phyloP scores from a whole-genome alignment of 2,888 invertebrate species.

The Nemoura dubitans region DNA sequence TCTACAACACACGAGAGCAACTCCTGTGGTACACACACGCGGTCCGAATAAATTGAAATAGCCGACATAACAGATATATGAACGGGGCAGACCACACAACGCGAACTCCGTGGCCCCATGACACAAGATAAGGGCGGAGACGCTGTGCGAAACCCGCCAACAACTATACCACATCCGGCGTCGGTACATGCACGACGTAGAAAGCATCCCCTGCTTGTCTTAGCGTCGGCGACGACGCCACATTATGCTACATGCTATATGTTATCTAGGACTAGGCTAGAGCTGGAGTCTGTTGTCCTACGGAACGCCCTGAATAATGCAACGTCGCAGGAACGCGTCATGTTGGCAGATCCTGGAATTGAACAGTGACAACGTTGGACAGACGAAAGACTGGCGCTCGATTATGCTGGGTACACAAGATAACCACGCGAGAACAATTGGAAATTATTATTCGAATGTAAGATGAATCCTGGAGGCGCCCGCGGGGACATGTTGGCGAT shows the following conservation, averaged over 20 bases:
- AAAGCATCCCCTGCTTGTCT: neutral
- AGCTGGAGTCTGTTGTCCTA: neutral
- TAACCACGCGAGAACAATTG: conserved; percentile 25
- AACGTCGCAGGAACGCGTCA: neutral
- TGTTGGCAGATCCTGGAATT: neutral
- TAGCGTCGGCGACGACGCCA: neutral
- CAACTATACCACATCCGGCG: conserved; percentile 24
- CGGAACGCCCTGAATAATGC: conserved; percentile 17
- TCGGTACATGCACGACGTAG: neutral
- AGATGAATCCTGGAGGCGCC: conserved; percentile 4
- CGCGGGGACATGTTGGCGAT: conserved; percentile 14
- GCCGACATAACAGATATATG: neutral
- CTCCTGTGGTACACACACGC: neutral
- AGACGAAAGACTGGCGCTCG: neutral
- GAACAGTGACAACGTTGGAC: neutral
- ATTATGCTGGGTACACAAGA: conserved; percentile 37
- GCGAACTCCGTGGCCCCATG: neutral
- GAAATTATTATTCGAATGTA: conserved; percentile 34
- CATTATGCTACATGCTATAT: neutral
- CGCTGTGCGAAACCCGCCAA: neutral
- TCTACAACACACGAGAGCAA: neutral
- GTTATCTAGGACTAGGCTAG: neutral
- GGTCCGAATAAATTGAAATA: conserved; percentile 30
- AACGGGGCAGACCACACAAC: conserved; percentile 17
- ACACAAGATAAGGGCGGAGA: conserved; percentile 24